Percentiles rank a stretch among this genome's conserved stretches.
These are phyloP conservation scores for Crocallis elinguaria DNA, from an alignment of 2,888 invertebrate genomes.

Conservation along the genomic window DNA sequence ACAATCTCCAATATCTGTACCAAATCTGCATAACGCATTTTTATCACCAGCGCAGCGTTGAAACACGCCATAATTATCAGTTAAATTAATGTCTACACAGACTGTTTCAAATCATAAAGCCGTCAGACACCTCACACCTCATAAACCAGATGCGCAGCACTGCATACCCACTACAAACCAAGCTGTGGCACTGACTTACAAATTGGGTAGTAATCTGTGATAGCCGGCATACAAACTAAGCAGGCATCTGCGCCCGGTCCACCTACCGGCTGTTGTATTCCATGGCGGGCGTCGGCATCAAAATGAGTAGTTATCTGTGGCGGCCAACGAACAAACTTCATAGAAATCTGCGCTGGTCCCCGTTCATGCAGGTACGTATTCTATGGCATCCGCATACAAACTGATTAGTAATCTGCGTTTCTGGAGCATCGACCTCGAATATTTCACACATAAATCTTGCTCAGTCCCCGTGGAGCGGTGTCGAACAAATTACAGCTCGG, in stretches of 20 bases:
- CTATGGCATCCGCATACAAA: constrained; percentile 9
- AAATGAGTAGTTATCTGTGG: not conserved
- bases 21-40: not conserved
- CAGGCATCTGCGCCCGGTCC: no score
- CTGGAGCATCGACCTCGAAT: constrained; percentile 65
- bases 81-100: constrained; percentile 31
- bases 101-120: constrained; percentile 43
- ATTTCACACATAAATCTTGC: constrained; percentile 76
- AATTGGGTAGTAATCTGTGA: constrained; percentile 21
- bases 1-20: not conserved
- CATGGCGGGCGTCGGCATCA: constrained; percentile 18
- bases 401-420: constrained; percentile 38
- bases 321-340: constrained; percentile 12
- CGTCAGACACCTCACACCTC: constrained; percentile 53
- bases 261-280: no score
- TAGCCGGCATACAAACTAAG: constrained; percentile 11
- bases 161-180: constrained; percentile 16
- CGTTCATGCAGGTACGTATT: no score
- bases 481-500: constrained; percentile 67
- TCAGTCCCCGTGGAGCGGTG: constrained; percentile 39
- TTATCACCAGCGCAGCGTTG: constrained; percentile 9
- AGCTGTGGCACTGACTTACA: constrained; percentile 22
- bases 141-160: constrained; percentile 45
- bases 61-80: constrained; percentile 28
- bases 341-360: constrained; percentile 41